Percentiles rank a stretch among this genome's conserved stretches.
Evolutionary conservation across 2,888 invertebrate genomes (phyloP).

Genomic region (Rosalia funebris): DNA sequence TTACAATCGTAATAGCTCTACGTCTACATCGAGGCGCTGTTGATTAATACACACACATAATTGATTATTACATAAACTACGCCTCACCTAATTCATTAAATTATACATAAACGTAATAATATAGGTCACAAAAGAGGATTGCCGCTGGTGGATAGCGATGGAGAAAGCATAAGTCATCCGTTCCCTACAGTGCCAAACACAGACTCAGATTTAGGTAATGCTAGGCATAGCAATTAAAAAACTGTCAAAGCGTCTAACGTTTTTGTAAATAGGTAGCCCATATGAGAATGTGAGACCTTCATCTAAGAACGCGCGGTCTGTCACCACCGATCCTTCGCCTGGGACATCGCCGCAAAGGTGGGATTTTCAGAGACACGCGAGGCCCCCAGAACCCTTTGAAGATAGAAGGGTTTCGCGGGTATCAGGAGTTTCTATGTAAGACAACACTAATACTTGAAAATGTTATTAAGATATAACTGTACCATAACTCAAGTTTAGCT

Average conservation of each 20-base stretch:
- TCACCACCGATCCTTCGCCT: slow-evolving; percentile 66
- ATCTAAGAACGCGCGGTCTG: slow-evolving; percentile 62
- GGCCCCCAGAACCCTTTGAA: slow-evolving; percentile 64
- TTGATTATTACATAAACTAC: too few species aligned
- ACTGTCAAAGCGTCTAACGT: background rate
- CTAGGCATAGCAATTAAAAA: background rate
- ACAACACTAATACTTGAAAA: too few species aligned
- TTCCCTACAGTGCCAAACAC: slow-evolving; percentile 75
- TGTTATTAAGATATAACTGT: too few species aligned
- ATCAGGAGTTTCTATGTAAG: slow-evolving; percentile 71
- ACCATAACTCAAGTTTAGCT: too few species aligned
- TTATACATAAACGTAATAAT: slow-evolving; percentile 1
- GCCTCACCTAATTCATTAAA: background rate
- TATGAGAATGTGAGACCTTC: slow-evolving; percentile 72
- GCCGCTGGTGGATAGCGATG: slow-evolving; percentile 61
- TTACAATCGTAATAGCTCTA: too few species aligned
- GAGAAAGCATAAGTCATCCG: slow-evolving; percentile 64
- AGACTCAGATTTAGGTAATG: slow-evolving; percentile 66
- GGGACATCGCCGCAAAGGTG: slow-evolving; percentile 67
- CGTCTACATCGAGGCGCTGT: too few species aligned
- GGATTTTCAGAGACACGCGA: slow-evolving; percentile 59
- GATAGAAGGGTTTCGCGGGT: slow-evolving; percentile 69
- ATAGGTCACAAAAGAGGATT: slow-evolving; percentile 56
- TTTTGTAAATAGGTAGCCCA: slow-evolving; percentile 65
- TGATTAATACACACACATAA: too few species aligned